Evolutionary conservation across 2,797 vertebrate species (phyloP).

Genomic region (Syngnathus acus): DNA sequence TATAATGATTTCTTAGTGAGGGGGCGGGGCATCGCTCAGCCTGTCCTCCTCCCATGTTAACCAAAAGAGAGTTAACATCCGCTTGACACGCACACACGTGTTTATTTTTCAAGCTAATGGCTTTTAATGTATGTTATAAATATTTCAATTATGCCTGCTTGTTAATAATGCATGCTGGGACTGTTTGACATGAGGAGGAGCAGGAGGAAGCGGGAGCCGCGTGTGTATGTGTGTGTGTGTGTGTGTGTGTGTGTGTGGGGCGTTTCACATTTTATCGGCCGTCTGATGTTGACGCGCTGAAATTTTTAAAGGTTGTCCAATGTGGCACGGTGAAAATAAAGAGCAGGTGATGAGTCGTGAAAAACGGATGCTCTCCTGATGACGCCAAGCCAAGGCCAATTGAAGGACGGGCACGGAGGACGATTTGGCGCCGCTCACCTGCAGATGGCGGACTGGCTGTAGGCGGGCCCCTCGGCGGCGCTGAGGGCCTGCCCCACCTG

Average conservation of each 20-base stretch:
- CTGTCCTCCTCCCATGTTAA: too few relatives aligned
- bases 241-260: conserved; percentile 13
- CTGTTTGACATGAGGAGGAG: conserved; percentile 62
- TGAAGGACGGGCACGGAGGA: neutral
- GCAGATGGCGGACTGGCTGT: conserved; percentile 99
- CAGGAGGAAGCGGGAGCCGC: conserved; percentile 25
- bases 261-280: conserved; percentile 65
- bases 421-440: conserved; percentile 74
- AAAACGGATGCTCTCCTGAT: conserved; percentile 4
- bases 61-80: neutral
- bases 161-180: conserved; percentile 71
- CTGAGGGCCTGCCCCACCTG: conserved; percentile 99
- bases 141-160: conserved; percentile 70
- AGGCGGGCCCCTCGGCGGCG: conserved; percentile 94
- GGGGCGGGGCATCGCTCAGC: neutral
- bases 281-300: conserved; percentile 73
- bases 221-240: conserved; percentile 14
- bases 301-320: conserved; percentile 62
- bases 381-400: too few relatives aligned
- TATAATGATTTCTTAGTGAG: neutral
- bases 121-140: conserved; percentile 80
- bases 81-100: conserved; percentile 19
- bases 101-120: conserved; percentile 72
- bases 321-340: conserved; percentile 53
- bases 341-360: conserved; percentile 48